Conservation (phyloP, 1,140 invertebrate species). For the Ruditapes philippinarum region DNA sequence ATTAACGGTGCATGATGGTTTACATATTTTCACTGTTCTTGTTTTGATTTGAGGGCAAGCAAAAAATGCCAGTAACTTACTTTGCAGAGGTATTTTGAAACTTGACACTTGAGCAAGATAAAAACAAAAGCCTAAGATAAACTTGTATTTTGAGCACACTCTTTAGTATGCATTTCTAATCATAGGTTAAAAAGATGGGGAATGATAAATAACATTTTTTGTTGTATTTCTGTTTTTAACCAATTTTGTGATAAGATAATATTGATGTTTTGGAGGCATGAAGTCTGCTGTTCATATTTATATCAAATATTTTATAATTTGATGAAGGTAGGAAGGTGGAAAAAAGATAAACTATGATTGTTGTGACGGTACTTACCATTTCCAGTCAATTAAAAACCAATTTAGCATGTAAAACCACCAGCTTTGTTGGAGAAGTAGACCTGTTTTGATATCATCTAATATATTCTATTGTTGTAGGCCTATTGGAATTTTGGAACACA, state of each 20-base stretch:
- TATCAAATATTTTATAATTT: not conserved
- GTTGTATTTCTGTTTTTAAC: not conserved
- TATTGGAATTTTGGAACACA: not conserved
- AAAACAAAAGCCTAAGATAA: not conserved
- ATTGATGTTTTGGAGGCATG: not conserved
- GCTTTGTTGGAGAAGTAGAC: not conserved
- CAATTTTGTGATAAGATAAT: not conserved
- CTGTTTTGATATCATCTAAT: not conserved
- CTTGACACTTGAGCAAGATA: not conserved
- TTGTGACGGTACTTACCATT: conserved; percentile 15
- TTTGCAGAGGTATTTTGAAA: conserved; percentile 1
- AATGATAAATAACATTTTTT: not conserved
- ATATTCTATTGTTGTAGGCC: not conserved
- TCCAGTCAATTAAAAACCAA: conserved; percentile 37
- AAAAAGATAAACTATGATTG: conserved; percentile 14
- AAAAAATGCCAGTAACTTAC: conserved; percentile 6
- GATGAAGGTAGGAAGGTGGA: not conserved
- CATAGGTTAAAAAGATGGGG: not conserved
- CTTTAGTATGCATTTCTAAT: not conserved
- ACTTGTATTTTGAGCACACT: not conserved
- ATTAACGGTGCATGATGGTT: not conserved
- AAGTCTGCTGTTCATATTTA: not conserved
- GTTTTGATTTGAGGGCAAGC: conserved; percentile 31
- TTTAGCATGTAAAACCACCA: not conserved
- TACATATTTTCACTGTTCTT: not conserved